Evolutionary conservation across 2,888 invertebrate genomes (phyloP).

Genomic region (Drosophila lacicola): DNA sequence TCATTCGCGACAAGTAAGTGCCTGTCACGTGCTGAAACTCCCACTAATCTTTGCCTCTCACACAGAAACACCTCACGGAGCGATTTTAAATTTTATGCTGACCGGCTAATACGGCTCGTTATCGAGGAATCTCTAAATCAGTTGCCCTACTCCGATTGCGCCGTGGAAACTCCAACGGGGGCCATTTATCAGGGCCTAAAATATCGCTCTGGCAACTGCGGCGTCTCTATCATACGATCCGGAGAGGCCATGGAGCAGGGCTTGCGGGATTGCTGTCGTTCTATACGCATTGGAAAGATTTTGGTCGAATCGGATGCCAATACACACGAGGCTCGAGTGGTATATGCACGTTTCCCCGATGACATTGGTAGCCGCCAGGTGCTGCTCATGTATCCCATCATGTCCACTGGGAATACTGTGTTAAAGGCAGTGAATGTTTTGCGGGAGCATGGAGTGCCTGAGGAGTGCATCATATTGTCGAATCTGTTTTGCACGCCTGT

Average conservation of each 20-base stretch:
- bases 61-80: conserved; percentile 94
- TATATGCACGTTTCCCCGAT: conserved; percentile 98
- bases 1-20: conserved; percentile 93
- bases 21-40: not conserved
- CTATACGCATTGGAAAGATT: conserved; percentile 99
- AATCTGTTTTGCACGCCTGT: conserved; percentile 98
- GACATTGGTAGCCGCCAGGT: conserved; percentile 96
- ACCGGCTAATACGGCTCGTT: conserved; percentile 97
- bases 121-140: conserved; percentile 99
- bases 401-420: conserved; percentile 99
- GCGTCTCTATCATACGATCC: conserved; percentile 97
- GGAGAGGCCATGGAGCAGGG: conserved; percentile 99
- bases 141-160: conserved; percentile 94
- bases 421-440: conserved; percentile 96
- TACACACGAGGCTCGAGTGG: conserved; percentile 97
- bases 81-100: conserved; percentile 99
- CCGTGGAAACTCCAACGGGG: conserved; percentile 95
- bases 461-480: conserved; percentile 97
- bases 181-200: conserved; percentile 95
- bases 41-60: not conserved
- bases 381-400: conserved; percentile 98
- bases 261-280: conserved; percentile 97
- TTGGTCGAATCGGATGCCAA: conserved; percentile 98
- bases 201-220: conserved; percentile 99
- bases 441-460: conserved; percentile 96